Evolutionary conservation across 1,140 invertebrate genomes (phyloP).

Genomic region (Zeugodacus cucurbitae): DNA sequence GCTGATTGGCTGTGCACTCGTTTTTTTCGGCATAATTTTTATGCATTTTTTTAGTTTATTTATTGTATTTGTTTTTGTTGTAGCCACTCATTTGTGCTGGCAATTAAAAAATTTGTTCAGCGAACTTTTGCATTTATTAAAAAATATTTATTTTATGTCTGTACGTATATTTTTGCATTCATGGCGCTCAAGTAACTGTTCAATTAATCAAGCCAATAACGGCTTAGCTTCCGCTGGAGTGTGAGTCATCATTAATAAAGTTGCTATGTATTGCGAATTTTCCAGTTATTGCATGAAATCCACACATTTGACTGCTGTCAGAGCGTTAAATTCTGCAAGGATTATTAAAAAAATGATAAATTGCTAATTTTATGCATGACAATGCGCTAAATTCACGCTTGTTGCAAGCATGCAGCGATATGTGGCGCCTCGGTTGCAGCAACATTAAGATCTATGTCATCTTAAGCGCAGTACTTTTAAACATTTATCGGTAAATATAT

Average conservation of each 20-base stretch:
- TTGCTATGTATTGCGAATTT: background rate
- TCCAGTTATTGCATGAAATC: background rate
- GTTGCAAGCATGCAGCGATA: background rate
- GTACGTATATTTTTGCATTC: background rate
- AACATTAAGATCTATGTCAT: background rate
- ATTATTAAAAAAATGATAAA: conserved; percentile 5
- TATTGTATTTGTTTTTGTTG: background rate
- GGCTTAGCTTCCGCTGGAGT: background rate
- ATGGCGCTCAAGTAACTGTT: background rate
- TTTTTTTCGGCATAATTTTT: background rate
- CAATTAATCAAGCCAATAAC: background rate
- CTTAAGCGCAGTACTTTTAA: background rate
- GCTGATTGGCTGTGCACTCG: background rate
- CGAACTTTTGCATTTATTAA: background rate
- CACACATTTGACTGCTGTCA: background rate
- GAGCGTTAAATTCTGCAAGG: background rate
- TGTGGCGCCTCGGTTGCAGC: background rate
- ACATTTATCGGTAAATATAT: background rate
- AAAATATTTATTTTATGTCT: background rate
- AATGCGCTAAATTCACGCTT: background rate
- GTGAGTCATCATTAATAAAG: conserved; percentile 9
- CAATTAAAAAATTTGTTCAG: conserved; percentile 35
- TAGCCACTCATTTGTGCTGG: background rate
- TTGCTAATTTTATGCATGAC: background rate
- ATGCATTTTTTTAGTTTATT: background rate